These are phyloP conservation scores for Melieria picta DNA, from an alignment of 2,888 invertebrate species.

Conservation along the genomic window DNA sequence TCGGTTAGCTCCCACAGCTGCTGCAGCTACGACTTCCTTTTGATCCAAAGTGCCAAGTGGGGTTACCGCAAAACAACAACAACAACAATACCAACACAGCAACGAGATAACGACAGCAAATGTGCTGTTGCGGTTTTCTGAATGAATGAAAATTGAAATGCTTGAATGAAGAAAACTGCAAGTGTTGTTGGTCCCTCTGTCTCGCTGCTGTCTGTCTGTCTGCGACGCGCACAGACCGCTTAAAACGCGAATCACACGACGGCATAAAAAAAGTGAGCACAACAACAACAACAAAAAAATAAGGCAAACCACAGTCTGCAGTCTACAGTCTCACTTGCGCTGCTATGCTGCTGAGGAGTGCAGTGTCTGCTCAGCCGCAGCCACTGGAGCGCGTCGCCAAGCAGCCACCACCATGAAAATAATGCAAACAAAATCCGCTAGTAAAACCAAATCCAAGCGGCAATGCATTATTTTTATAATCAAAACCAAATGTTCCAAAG, in stretches of 20 bases:
- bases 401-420: background rate
- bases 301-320: slow-evolving; percentile 6
- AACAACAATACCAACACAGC: background rate
- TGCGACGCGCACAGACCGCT: too few relatives aligned
- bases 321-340: background rate
- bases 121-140: slow-evolving; percentile 34
- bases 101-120: background rate
- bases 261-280: background rate
- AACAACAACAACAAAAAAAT: background rate
- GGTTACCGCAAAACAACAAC: background rate
- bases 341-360: background rate
- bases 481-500: too few relatives aligned
- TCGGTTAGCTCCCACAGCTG: background rate
- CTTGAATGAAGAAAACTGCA: slow-evolving; percentile 38
- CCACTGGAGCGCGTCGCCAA: background rate
- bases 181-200: slow-evolving; percentile 11
- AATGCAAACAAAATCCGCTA: background rate
- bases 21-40: background rate
- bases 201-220: too few relatives aligned
- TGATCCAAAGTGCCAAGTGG: background rate
- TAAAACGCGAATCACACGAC: too few relatives aligned
- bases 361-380: background rate
- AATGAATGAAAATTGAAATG: slow-evolving; percentile 36
- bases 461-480: too few relatives aligned
- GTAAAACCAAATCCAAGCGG: background rate